Evolutionary conservation across 2,888 invertebrate species (phyloP), one percentile per base, ranked within the genome.

Genomic region (Epiblema foenella): DNA sequence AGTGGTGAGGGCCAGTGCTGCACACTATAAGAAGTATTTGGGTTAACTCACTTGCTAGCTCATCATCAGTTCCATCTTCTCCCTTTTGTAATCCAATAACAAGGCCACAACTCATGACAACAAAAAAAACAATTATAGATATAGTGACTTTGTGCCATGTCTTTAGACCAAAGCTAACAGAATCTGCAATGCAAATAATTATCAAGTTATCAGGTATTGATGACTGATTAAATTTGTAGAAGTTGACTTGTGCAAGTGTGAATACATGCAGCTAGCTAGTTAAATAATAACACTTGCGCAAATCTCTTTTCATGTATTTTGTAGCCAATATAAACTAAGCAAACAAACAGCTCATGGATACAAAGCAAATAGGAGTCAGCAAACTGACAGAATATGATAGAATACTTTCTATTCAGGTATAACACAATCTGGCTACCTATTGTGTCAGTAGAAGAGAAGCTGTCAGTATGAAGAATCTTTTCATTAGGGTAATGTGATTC

Each of bases 121-220:
- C 56, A 39, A 71, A 39, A 49, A 62, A 66, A 3, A 60, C 60
- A 56, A 67, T 24, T n/a, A 56, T n/a, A 11, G 62, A 62, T 24
- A 71, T 62, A 51, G 67, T 42, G 46, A 71, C n/a, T 56, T 71
- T 67, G 18, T 71, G 71, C 71, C 71, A 71, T 62, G 60, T 71
- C 46, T 67, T 71, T 17, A 66, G 15, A 51, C 15, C 20, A 67
- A 57, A 71, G 62, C 56, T n/a, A 9, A 57, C 67, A 11, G 67
- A 18, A 24, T 60, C 71, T 71, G 56, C 15, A 71, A 71, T 20
- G 24, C 12, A 24, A 56, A 7, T 18, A 46, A 56, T 5, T 24
- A 39, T 49, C 12, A n/a, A 49, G 18, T n/a, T 20, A 42, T 7
- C 12, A 8, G 29, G 15, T 3, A 17, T 29, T 3, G 17, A 57